phyloP scores from a whole-genome alignment of 2,888 invertebrate genomes.

The Rhodophaea formosa region DNA sequence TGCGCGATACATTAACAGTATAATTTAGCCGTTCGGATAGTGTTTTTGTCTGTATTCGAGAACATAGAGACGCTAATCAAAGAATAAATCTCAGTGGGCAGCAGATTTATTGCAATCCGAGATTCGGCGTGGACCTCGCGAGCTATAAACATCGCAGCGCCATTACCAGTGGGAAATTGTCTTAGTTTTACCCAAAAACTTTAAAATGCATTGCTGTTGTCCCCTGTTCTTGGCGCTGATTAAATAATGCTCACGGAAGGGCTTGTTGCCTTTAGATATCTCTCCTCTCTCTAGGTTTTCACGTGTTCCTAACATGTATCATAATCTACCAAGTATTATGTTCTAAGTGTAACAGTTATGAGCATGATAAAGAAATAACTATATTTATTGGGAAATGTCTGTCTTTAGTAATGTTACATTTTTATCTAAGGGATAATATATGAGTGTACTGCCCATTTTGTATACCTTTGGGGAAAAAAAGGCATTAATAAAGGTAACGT shows the following conservation, averaged over 20 bases:
- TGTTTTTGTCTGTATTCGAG: conserved; percentile 38
- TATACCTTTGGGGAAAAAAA: too few species aligned
- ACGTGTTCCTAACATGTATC: too few species aligned
- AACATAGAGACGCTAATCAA: conserved; percentile 63
- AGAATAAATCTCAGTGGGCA: conserved; percentile 59
- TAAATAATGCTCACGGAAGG: conserved; percentile 30
- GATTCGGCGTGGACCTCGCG: conserved; percentile 59
- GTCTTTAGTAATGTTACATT: too few species aligned
- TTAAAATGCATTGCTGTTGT: conserved; percentile 61
- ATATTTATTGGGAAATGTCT: too few species aligned
- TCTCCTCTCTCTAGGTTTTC: background rate
- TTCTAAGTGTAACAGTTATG: too few species aligned
- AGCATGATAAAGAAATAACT: too few species aligned
- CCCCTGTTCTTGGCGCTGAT: conserved; percentile 43
- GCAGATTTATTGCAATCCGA: conserved; percentile 63
- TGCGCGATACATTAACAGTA: background rate
- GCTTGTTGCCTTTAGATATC: background rate
- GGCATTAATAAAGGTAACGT: too few species aligned
- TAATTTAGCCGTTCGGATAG: conserved; percentile 11
- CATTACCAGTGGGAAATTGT: conserved; percentile 40
- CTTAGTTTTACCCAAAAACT: conserved; percentile 58
- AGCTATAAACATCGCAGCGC: conserved; percentile 70
- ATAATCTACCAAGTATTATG: too few species aligned
- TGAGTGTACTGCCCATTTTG: too few species aligned
- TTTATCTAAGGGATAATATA: too few species aligned